phyloP scores from a whole-genome alignment of 2,113 vertebrate species.

The Aspiorhynchus laticeps region DNA sequence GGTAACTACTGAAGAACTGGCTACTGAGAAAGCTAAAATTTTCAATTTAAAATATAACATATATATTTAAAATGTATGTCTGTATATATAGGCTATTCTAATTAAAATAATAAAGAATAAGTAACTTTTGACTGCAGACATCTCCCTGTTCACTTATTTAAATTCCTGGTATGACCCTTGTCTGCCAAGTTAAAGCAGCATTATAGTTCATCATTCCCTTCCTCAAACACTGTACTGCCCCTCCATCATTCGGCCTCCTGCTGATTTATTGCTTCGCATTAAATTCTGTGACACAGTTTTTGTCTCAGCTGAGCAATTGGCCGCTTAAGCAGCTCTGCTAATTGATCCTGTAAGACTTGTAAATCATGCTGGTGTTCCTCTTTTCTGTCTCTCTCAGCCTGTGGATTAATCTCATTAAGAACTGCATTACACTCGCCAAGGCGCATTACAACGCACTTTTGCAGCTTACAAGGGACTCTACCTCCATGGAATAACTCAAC shows the following conservation, averaged over 20 bases:
- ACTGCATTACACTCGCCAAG: conserved; percentile 43
- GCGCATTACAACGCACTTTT: conserved; percentile 41
- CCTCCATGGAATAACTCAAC: conserved; percentile 19
- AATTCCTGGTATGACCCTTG: not conserved
- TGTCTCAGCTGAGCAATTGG: conserved; percentile 55
- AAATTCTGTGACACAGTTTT: conserved; percentile 46
- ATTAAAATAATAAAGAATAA: not conserved
- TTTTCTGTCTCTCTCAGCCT: conserved; percentile 48
- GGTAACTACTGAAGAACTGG: not conserved
- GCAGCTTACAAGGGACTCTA: conserved; percentile 33
- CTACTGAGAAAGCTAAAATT: not conserved
- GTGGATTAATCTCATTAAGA: conserved; percentile 55
- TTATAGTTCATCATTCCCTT: conserved; percentile 26
- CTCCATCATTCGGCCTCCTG: conserved; percentile 29
- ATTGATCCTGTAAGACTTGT: conserved; percentile 58
- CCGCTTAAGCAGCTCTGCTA: conserved; percentile 50
- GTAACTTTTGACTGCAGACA: not conserved
- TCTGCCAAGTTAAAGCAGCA: conserved; percentile 2
- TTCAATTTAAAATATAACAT: not conserved
- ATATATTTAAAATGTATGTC: not conserved
- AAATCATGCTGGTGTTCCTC: conserved; percentile 53
- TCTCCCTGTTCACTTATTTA: not conserved
- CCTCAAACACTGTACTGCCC: conserved; percentile 16
- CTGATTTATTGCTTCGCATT: conserved; percentile 49
- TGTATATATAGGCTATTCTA: not conserved